These are phyloP conservation scores for Conomelus anceps DNA, from an alignment of 2,888 invertebrate genomes.

Conservation along the genomic window DNA sequence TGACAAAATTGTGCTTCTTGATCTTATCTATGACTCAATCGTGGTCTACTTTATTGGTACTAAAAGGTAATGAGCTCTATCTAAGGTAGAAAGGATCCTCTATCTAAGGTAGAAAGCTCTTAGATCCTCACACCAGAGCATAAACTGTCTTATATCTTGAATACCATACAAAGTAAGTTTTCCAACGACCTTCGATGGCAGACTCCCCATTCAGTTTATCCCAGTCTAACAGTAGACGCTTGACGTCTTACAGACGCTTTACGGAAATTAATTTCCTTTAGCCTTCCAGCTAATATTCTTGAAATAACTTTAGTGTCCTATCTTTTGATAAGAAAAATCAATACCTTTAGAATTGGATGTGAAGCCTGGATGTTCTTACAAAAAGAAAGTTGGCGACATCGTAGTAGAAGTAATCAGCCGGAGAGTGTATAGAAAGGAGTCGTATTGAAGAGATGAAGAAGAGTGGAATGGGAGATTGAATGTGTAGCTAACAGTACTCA, in stretches of 20 bases:
- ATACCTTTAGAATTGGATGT: not conserved
- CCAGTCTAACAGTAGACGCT: no score
- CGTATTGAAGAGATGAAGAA: no score
- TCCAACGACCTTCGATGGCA: not conserved
- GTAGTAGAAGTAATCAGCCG: not conserved
- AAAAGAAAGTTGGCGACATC: not conserved
- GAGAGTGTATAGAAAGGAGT: not conserved
- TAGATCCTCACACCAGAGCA: no score
- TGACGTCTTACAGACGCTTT: no score
- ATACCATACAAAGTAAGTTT: not conserved
- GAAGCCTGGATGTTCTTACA: not conserved
- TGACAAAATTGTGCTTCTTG: no score
- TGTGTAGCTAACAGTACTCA: not conserved
- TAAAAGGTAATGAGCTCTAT: no score
- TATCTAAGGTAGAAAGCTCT: no score
- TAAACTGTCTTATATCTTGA: no score
- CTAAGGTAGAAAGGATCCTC: no score
- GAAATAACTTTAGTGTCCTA: not conserved
- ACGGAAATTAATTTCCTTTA: not conserved
- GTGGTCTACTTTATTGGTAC: no score
- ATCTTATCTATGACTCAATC: no score
- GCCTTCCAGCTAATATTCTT: not conserved
- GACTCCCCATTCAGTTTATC: not conserved
- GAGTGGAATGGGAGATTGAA: not conserved
- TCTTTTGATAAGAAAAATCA: not conserved